Evolutionary conservation across 2,888 invertebrate genomes (phyloP).

Genomic region (Rhagium mordax): DNA sequence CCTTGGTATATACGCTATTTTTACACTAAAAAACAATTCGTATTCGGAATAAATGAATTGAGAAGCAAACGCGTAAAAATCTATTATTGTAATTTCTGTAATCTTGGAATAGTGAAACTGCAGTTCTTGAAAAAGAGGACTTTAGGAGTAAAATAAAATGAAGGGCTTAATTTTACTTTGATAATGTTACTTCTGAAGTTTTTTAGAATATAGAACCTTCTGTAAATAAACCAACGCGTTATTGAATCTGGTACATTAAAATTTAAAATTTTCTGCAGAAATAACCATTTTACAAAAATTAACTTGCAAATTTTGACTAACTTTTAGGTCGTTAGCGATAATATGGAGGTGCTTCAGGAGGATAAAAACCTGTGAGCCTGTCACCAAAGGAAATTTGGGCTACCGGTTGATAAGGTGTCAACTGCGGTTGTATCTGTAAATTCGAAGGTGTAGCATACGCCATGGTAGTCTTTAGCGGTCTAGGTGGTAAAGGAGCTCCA

Average conservation of each 20-base stretch:
- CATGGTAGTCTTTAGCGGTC: slow-evolving; percentile 56
- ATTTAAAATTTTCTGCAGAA: neutral
- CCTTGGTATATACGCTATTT: no score
- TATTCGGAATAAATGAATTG: no score
- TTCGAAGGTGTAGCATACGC: slow-evolving; percentile 59
- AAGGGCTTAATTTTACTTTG: no score
- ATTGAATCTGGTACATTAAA: neutral
- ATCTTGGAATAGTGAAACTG: no score
- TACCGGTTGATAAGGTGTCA: slow-evolving; percentile 21
- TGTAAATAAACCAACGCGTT: neutral
- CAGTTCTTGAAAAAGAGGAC: no score
- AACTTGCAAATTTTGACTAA: no score
- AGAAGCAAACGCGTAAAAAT: no score
- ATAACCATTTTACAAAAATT: neutral
- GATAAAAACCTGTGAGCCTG: neutral
- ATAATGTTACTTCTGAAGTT: no score
- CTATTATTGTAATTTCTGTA: no score
- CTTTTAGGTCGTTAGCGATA: neutral
- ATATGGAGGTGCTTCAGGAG: neutral
- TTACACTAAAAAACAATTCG: no score
- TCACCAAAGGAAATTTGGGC: slow-evolving; percentile 19
- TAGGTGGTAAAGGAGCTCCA: slow-evolving; percentile 53
- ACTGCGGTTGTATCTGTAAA: slow-evolving; percentile 46
- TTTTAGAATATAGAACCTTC: neutral
- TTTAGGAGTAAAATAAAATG: no score